phyloP scores from a whole-genome alignment of 2,888 invertebrate species.

The Sarcophaga caerulescens region DNA sequence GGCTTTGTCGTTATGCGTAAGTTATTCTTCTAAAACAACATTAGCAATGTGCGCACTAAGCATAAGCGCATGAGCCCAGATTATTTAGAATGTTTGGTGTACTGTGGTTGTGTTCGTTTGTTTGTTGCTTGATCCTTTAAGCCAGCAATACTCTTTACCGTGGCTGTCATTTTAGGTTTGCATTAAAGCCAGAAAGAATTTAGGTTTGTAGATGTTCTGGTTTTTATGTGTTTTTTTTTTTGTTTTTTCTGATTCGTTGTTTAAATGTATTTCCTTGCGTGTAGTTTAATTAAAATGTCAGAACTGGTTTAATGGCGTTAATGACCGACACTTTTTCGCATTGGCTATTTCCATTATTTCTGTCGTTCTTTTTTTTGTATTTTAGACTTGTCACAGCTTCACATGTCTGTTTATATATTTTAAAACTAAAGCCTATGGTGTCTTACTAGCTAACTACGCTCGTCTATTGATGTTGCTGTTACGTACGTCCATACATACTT shows the following conservation, averaged over 20 bases:
- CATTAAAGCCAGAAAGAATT: neutral
- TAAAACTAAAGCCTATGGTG: too few relatives aligned
- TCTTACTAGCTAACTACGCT: too few relatives aligned
- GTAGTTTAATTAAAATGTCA: constrained; percentile 81
- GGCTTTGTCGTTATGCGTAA: neutral
- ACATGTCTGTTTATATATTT: constrained; percentile 12
- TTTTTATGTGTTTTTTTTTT: neutral
- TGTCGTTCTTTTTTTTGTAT: neutral
- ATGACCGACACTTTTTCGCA: constrained; percentile 78
- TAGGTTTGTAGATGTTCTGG: constrained; percentile 3
- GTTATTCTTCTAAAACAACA: constrained; percentile 2
- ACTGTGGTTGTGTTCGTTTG: neutral
- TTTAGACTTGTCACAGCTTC: constrained; percentile 40
- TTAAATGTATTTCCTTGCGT: constrained; percentile 55
- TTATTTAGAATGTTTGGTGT: constrained; percentile 23
- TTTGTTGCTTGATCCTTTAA: constrained; percentile 27
- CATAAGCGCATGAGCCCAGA: constrained; percentile 23
- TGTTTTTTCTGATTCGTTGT: neutral
- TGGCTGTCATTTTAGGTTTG: constrained; percentile 58
- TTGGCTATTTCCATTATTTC: constrained; percentile 1
- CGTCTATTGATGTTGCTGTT: constrained; percentile 32
- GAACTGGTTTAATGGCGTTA: constrained; percentile 81
- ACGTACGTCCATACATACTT: neutral
- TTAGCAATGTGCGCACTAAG: constrained; percentile 15
- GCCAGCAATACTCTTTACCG: constrained; percentile 52